Evolutionary conservation across 2,797 vertebrate genomes (phyloP).

Genomic region (Enteromius mattozi): DNA sequence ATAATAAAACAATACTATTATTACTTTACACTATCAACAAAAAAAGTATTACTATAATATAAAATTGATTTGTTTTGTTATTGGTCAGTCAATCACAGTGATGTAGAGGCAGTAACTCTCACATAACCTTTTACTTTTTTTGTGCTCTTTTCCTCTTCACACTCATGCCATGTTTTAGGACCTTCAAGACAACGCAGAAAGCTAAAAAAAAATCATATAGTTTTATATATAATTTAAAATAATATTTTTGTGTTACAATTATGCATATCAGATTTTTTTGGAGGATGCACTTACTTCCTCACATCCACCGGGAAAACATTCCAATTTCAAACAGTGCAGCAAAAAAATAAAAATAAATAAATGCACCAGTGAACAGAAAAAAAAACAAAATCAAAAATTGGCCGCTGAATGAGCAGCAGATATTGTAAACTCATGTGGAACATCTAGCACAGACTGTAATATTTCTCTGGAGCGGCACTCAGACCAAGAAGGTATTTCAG

Average conservation of each 20-base stretch:
- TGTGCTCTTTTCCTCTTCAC: neutral
- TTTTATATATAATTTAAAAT: neutral
- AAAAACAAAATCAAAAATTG: neutral
- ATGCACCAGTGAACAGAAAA: neutral
- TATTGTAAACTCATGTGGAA: neutral
- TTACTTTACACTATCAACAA: neutral
- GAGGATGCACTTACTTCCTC: neutral
- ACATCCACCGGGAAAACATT: neutral
- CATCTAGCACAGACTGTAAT: neutral
- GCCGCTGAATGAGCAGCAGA: neutral
- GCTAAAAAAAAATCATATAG: neutral
- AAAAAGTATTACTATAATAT: neutral
- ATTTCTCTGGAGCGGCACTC: neutral
- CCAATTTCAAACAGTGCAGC: neutral
- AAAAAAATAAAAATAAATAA: too few relatives aligned
- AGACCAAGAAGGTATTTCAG: constrained; percentile 50
- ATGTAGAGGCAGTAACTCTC: neutral
- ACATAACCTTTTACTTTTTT: neutral
- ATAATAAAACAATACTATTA: neutral
- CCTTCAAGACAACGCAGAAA: neutral
- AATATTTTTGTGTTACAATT: neutral
- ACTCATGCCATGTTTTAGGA: neutral
- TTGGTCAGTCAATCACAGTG: neutral
- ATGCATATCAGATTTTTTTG: neutral
- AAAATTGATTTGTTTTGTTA: neutral